phyloP scores from a whole-genome alignment of 2,113 vertebrate genomes.

The Melanocharis versteri region DNA sequence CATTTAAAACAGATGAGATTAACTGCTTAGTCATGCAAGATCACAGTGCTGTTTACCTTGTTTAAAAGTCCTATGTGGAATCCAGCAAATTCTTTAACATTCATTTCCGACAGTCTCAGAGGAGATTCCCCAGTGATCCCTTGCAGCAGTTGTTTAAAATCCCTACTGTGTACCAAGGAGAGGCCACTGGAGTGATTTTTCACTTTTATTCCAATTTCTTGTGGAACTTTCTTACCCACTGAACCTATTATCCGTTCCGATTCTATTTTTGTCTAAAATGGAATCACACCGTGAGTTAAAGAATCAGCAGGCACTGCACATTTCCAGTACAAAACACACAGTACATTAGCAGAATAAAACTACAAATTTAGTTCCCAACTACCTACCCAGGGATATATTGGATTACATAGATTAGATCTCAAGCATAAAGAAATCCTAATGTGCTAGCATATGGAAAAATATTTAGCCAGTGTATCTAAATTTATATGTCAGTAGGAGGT shows the following conservation, averaged over 20 bases:
- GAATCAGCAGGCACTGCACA: slow-evolving; percentile 28
- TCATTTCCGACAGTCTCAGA: slow-evolving; percentile 77
- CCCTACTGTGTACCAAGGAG: slow-evolving; percentile 76
- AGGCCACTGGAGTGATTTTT: slow-evolving; percentile 86
- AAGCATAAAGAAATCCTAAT: neutral
- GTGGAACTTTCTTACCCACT: slow-evolving; percentile 88
- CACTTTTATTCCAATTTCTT: slow-evolving; percentile 82
- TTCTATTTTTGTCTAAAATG: slow-evolving; percentile 83
- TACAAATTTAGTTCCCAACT: slow-evolving; percentile 25
- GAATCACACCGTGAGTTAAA: slow-evolving; percentile 69
- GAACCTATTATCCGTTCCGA: slow-evolving; percentile 86
- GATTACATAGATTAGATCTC: slow-evolving; percentile 4
- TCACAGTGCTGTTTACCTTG: slow-evolving; percentile 73
- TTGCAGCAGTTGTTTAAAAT: slow-evolving; percentile 84
- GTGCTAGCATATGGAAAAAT: neutral
- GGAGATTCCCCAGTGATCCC: slow-evolving; percentile 79
- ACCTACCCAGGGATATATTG: slow-evolving; percentile 23
- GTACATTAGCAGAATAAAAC: slow-evolving; percentile 40
- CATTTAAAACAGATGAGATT: neutral
- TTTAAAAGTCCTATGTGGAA: slow-evolving; percentile 86
- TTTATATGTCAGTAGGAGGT: slow-evolving; percentile 1
- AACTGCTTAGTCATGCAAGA: neutral
- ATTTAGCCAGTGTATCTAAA: slow-evolving; percentile 35
- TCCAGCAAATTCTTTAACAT: slow-evolving; percentile 83
- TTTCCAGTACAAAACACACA: slow-evolving; percentile 47